Evolutionary conservation across 2,797 vertebrate genomes (phyloP), one percentile per base, ranked within the genome.

Genomic region (Halcyon leucocephala): DNA sequence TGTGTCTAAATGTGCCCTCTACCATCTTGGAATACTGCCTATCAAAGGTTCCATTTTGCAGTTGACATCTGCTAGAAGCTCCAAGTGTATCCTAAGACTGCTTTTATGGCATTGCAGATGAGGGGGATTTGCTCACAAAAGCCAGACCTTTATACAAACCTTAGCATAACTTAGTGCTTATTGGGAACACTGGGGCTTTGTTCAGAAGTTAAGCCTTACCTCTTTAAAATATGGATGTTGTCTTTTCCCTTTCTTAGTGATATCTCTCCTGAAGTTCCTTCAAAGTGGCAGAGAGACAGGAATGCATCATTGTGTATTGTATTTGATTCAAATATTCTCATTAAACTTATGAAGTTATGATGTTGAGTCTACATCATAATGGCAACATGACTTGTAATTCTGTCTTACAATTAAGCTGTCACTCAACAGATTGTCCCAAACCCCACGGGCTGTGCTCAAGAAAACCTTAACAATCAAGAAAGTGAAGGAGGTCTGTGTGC

Each of bases 61-160:
- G 25, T 0, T 65, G 74, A 84, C 71, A 77, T 82, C 64, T 79
- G 18, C 25, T 62, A 82, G 42, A 84, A 73, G 29, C 39, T 90
- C 92, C 81, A 89, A 69, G 52, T 82, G 25, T 73, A 31, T 25
- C 42, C 21, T 64, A 9, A 60, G 64, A 64, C 26, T 57, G 35
- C 28, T 58, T 72, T 89, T 22, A 69, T 37, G 21, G 58, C 81
- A 79, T 64, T 62, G 78, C 28, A 87, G 78, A 69, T 42, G 35
- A 80, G 39, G 13, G 37, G 31, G 55, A 80, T 93, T 93, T 89
- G 74, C 44, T 84, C 35, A 86, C 70, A 92, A 95, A 88, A 74
- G n/a, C 35, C 0, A 0, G 22, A 85, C 52, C 33, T 35, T 35
- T 35, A 35, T 35, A 54, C 46, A 91, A 90, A 87, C 46, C 35